Percentiles rank a stretch among this genome's conserved stretches.
phyloP scores from a whole-genome alignment of 2,113 vertebrate genomes.

The Chionomys nivalis region DNA sequence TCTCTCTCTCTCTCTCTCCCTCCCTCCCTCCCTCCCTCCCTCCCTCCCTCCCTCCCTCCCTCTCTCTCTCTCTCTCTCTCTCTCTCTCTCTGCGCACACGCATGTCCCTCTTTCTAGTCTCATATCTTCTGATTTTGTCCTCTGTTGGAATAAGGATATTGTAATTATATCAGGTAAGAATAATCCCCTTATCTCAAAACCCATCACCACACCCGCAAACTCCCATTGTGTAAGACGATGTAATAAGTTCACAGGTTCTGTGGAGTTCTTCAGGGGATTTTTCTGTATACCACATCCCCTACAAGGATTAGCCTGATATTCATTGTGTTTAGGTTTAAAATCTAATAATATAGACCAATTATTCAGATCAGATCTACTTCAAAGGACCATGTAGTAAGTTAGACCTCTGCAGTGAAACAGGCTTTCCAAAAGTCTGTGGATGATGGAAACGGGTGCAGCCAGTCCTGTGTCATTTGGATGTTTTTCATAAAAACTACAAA shows the following conservation, averaged over 20 bases:
- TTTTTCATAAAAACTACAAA: background rate
- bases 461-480: background rate
- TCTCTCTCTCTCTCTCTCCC: too few species aligned
- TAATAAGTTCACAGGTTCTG: background rate
- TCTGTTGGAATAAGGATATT: constrained; percentile 14
- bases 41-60: too few species aligned
- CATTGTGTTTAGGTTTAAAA: background rate
- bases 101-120: background rate
- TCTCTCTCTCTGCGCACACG: background rate
- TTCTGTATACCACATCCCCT: background rate
- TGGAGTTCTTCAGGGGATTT: background rate
- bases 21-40: too few species aligned
- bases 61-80: too few species aligned
- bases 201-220: background rate
- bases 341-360: background rate
- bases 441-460: background rate
- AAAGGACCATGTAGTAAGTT: background rate
- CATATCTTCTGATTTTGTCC: background rate
- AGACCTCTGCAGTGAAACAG: background rate
- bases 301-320: background rate
- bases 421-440: background rate
- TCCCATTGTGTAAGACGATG: background rate
- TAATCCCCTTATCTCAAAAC: background rate
- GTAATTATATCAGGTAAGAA: background rate
- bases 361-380: background rate